These are phyloP conservation scores for Osmoderma eremita DNA, from an alignment of 2,888 invertebrate species.

Conservation along the genomic window DNA sequence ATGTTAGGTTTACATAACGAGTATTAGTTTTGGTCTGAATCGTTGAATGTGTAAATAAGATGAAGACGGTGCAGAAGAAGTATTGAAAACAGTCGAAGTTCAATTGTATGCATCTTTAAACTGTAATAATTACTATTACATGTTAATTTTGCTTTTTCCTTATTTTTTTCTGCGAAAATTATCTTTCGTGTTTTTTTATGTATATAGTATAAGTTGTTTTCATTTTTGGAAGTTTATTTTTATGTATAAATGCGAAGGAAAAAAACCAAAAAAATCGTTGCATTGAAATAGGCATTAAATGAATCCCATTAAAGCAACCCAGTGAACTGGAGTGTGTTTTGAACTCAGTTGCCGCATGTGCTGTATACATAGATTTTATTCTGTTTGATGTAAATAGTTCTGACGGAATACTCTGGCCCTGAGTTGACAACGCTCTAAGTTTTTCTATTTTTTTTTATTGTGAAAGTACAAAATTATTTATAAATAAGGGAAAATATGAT, in stretches of 20 bases:
- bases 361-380: slow-evolving; percentile 33
- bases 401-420: slow-evolving; percentile 38
- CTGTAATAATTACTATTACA: slow-evolving; percentile 1
- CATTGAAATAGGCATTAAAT: slow-evolving; percentile 25
- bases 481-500: slow-evolving; percentile 58
- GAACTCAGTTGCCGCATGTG: slow-evolving; percentile 31
- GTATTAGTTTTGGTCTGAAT: slow-evolving; percentile 38
- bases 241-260: slow-evolving; percentile 40
- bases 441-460: slow-evolving; percentile 41
- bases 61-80: slow-evolving; percentile 1
- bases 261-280: slow-evolving; percentile 32
- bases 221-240: slow-evolving; percentile 58
- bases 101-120: slow-evolving; percentile 19
- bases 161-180: slow-evolving; percentile 11
- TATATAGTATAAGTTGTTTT: slow-evolving; percentile 55
- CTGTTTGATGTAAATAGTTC: slow-evolving; percentile 39
- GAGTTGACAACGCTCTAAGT: slow-evolving; percentile 37
- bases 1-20: slow-evolving; percentile 31
- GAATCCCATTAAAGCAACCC: slow-evolving; percentile 39
- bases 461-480: slow-evolving; percentile 63
- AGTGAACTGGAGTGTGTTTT: slow-evolving; percentile 35
- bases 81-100: neutral
- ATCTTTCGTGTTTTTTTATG: slow-evolving; percentile 47
- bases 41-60: slow-evolving; percentile 30
- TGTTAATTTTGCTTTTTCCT: slow-evolving; percentile 30